Percentiles rank a stretch among this genome's conserved stretches.
phyloP scores from a whole-genome alignment of 2,888 invertebrate species.

The Pristionchus arcanus region DNA sequence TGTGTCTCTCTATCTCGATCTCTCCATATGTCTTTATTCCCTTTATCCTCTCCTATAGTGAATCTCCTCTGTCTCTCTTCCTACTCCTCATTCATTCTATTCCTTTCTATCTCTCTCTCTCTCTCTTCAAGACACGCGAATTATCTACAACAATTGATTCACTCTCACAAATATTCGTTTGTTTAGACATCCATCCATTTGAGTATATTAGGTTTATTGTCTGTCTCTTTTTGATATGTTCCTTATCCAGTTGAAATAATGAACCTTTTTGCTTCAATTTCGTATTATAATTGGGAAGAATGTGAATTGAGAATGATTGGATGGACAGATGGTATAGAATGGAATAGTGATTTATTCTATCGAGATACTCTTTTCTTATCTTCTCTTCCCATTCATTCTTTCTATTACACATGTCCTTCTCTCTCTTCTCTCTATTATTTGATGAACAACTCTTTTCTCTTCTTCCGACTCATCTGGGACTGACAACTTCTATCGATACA shows the following conservation, averaged over 20 bases:
- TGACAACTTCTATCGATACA: background rate
- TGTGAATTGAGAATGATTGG: background rate
- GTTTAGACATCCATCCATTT: background rate
- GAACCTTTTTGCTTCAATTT: background rate
- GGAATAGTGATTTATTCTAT: background rate
- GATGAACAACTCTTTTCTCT: constrained; percentile 18
- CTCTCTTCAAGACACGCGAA: constrained; percentile 12
- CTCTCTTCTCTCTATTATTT: constrained; percentile 31
- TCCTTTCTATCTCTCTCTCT: constrained; percentile 38
- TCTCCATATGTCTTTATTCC: background rate
- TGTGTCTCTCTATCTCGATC: background rate
- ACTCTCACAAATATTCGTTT: background rate
- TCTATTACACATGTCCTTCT: constrained; percentile 7
- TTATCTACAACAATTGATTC: background rate
- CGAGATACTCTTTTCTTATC: constrained; percentile 1
- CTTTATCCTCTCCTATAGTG: background rate
- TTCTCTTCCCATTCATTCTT: background rate
- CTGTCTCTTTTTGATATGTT: background rate
- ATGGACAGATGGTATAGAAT: background rate
- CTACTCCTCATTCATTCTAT: constrained; percentile 40
- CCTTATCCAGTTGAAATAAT: background rate
- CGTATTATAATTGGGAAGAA: too few species aligned
- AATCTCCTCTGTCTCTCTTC: constrained; percentile 7
- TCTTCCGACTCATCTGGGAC: background rate
- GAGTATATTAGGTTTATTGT: background rate